Conservation (phyloP, 92 coral and sea anemone species). For the Siderastrea siderea region DNA sequence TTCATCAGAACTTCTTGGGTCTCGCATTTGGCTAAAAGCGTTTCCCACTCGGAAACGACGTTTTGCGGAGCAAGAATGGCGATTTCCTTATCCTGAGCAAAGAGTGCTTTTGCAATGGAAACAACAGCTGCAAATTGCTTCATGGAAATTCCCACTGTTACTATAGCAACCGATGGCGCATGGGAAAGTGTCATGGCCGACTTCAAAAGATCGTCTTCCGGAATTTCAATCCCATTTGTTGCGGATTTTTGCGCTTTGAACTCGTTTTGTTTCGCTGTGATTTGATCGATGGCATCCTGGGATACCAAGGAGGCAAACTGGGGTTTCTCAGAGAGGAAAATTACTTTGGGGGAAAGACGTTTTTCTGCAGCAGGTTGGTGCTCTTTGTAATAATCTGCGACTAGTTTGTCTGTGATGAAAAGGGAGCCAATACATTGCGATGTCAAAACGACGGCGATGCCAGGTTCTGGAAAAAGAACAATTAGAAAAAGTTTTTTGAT, state of each 20-base stretch:
- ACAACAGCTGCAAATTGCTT: slow-evolving; percentile 6
- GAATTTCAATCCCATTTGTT: background rate
- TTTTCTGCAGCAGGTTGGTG: too few species aligned
- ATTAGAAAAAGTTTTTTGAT: too few species aligned
- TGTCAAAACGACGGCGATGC: slow-evolving; percentile 10
- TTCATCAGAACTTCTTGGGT: background rate
- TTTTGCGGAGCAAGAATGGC: background rate
- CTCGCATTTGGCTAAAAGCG: slow-evolving; percentile 14
- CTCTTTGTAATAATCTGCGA: slow-evolving; percentile 13
- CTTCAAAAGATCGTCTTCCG: background rate
- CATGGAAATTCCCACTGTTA: background rate
- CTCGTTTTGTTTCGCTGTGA: background rate
- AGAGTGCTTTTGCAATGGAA: slow-evolving; percentile 16
- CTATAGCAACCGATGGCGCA: slow-evolving; percentile 36
- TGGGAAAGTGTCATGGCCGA: slow-evolving; percentile 32
- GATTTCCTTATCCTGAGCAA: slow-evolving; percentile 27
- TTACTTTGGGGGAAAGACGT: slow-evolving; percentile 14
- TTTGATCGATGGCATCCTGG: slow-evolving; percentile 24
- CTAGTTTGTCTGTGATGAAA: slow-evolving; percentile 11
- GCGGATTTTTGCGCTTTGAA: background rate
- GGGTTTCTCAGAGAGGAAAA: slow-evolving; percentile 32
- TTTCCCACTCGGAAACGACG: slow-evolving; percentile 7
- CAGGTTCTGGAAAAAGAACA: slow-evolving; percentile 21
- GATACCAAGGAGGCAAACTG: slow-evolving; percentile 42
- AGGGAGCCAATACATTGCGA: slow-evolving; percentile 7